phyloP scores from a whole-genome alignment of 2,888 invertebrate genomes.

The Spisula subtruncata region DNA sequence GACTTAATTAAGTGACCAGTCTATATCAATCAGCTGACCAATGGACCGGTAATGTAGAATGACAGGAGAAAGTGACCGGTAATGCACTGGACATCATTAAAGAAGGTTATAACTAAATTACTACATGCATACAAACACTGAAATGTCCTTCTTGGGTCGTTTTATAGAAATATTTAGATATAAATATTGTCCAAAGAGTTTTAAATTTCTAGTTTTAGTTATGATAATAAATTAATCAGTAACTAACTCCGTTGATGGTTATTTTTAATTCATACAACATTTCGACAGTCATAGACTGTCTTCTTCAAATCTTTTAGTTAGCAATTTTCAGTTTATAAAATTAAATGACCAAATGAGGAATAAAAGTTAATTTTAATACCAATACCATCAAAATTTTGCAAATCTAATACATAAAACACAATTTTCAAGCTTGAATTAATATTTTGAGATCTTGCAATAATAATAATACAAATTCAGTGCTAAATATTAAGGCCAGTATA shows the following conservation, averaged over 20 bases:
- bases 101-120: slow-evolving; percentile 7
- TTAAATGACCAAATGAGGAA: neutral
- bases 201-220: neutral
- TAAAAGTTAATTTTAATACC: neutral
- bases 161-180: neutral
- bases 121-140: slow-evolving; percentile 3
- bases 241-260: no score
- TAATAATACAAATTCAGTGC: no score
- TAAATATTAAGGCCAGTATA: no score
- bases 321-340: no score
- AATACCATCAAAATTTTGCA: no score
- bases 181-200: neutral
- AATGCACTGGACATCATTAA: slow-evolving; percentile 47
- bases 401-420: no score
- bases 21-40: slow-evolving; percentile 67
- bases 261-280: no score
- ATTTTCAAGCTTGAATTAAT: no score
- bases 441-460: no score
- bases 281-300: no score
- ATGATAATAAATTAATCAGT: neutral
- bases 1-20: slow-evolving; percentile 72
- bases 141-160: neutral
- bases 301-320: no score
- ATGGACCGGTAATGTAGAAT: slow-evolving; percentile 44
- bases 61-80: slow-evolving; percentile 56